A percentile compares a stretch with the other conserved stretches of the same genome.
Conservation (phyloP, 2,113 vertebrate genomes). For the Notarius quadriscutis region DNA sequence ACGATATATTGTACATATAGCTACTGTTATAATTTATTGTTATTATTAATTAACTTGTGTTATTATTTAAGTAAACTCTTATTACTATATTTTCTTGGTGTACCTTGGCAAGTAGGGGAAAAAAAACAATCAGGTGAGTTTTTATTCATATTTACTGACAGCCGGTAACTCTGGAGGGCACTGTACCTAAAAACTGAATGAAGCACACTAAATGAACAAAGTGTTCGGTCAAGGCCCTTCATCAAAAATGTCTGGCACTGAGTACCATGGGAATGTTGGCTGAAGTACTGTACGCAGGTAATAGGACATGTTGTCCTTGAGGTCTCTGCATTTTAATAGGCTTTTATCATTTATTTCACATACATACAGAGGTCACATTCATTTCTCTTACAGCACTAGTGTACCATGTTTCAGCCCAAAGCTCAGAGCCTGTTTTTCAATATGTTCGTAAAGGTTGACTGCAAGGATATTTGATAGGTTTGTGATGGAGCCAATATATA, state of each 20-base stretch:
- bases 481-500: no score
- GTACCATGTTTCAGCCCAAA: background rate
- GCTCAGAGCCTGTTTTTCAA: no score
- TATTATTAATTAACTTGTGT: background rate
- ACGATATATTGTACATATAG: no score
- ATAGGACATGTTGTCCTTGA: conserved; percentile 38
- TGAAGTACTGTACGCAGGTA: conserved; percentile 22
- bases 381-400: background rate
- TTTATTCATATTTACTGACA: conserved; percentile 6
- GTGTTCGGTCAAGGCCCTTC: conserved; percentile 31
- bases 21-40: background rate
- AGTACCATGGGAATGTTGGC: conserved; percentile 26
- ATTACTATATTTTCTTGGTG: background rate
- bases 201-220: conserved; percentile 17
- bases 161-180: background rate
- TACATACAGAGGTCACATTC: conserved; percentile 16
- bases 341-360: conserved; percentile 42
- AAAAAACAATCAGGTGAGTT: background rate
- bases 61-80: background rate
- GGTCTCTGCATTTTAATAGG: conserved; percentile 44
- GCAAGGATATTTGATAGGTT: no score
- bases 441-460: no score
- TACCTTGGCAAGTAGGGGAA: background rate
- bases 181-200: background rate
- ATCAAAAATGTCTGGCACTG: conserved; percentile 33